Base-by-base conservation (phyloP, 2,113 vertebrate genomes). In the Paramisgurnus dabryanus region DNA sequence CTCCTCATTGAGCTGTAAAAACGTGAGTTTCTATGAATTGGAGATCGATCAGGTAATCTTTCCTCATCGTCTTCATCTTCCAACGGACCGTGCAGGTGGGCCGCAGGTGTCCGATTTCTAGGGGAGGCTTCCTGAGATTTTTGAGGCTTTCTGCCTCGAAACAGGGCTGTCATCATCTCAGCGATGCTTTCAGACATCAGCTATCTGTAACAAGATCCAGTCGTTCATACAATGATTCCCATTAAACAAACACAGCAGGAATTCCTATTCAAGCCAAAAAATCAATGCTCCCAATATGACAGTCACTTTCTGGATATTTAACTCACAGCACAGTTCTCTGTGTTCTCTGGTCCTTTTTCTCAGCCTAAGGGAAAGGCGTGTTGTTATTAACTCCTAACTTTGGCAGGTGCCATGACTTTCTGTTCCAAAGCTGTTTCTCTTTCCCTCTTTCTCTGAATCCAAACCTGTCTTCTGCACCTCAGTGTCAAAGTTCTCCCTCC, bases 1-100 rank as follows among this genome's bases (percentile, higher is more conserved):
- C 87, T 93, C 78, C 92, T 91, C 92, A 93, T 92, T 6, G 91
- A 92, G 0, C 91, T 79, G 81, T 93, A 93, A 78, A 93, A 93
- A 34, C 92, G 87, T 0, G 92, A 93, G 84, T 93, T 92, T 58
- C 92, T 90, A 27, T 89, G 88, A 58, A 90, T 92, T 0, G 87
- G 82, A 3, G 86, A 80, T 78, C 86, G 85, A 13, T 57, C 85
- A 47, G 86, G 80, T 9, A 83, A 81, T 0, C 12, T 76, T 11
- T 53, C 83, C 7, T 89, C 67, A 0, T 85, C 90, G 5, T 92
- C 90, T 0, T 93, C 92, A 0, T 91, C 87, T 0, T 90, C 88
- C 0, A 84, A 78, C 0, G 78, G 85, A 63, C 41, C 69, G 6
- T 39, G 22, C 2, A 71, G 82, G 18, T 22, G 39, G 10, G 63